Base-by-base conservation (phyloP, 2,888 invertebrate genomes). In the Psylliodes chrysocephalus region DNA sequence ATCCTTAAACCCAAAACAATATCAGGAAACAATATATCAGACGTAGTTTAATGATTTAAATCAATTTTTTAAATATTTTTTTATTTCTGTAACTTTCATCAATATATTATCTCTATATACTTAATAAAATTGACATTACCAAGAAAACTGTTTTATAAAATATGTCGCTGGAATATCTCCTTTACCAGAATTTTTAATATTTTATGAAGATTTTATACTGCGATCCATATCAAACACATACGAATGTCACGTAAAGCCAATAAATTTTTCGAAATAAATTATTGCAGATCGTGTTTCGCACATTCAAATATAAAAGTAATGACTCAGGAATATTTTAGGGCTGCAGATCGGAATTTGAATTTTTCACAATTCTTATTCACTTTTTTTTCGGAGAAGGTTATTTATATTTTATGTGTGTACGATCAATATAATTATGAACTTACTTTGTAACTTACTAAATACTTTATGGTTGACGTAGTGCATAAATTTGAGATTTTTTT, bases 141-240 rank as follows among this genome's bases (percentile, higher is more conserved):
- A 10, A 18, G 42, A 42, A n/a, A 17, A 42, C 17, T 18, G 42
- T 42, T 42, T 18, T 18, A 18, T 18, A 42, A 42, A 42, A 42
- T 42, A 42, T 18, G 18, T 42, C 42, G 42, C 14, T 8, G 1
- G 18, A 42, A 14, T 38, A 2, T 42, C 18, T 42, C 42, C 10
- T 10, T 42, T 17, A 55, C 35, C n/a, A 55, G 52, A 49, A 64
- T 63, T 64, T 64, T 69, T 63, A 69, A 69, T 69, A 69, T 66
- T 69, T 64, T 61, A 69, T 69, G 66, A 64, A 64, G 60, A 66
- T 69, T 69, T 69, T 63, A 69, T 68, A 63, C 46, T 56, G 64
- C 63, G 63, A 54, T 61, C 63, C 54, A 61, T 66, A 69, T 64
- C 62, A 63, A 69, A 65, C 66, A 42, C 61, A 62, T 68, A 66